Conservation (phyloP, 2,888 invertebrate genomes). For the Drosophila meridiana region DNA sequence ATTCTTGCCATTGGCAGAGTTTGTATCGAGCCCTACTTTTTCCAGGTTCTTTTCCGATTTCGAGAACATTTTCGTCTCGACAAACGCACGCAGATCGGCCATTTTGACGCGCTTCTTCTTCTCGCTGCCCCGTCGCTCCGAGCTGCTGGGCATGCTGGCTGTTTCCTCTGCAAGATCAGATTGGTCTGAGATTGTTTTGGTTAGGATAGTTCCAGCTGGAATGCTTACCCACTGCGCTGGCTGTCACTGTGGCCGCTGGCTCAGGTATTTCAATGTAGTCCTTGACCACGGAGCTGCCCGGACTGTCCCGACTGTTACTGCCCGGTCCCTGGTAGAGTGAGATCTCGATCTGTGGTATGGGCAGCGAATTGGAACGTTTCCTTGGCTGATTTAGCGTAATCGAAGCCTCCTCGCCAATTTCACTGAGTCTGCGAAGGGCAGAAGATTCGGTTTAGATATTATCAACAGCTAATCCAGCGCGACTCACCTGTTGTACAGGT, state of each 20-base stretch:
- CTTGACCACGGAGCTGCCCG: conserved; percentile 86
- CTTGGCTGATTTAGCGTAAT: conserved; percentile 92
- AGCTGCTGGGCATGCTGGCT: conserved; percentile 57
- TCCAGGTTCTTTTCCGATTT: conserved; percentile 96
- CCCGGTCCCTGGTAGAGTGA: conserved; percentile 92
- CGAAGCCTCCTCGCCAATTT: conserved; percentile 92
- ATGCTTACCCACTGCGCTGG: conserved; percentile 75
- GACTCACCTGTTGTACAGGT: conserved; percentile 92
- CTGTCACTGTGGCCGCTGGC: conserved; percentile 87
- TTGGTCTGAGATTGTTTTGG: background rate
- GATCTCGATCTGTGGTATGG: conserved; percentile 96
- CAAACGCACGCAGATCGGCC: conserved; percentile 95
- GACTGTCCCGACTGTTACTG: conserved; percentile 85
- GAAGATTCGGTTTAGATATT: background rate
- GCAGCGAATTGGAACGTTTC: conserved; percentile 95
- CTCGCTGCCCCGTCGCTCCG: conserved; percentile 90
- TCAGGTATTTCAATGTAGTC: conserved; percentile 93
- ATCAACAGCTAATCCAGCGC: too few relatives aligned
- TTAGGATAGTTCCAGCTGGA: background rate
- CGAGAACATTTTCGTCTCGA: conserved; percentile 95
- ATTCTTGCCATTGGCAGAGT: conserved; percentile 86
- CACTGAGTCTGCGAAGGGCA: conserved; percentile 88
- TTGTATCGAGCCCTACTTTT: conserved; percentile 91
- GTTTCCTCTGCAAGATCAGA: conserved; percentile 73
- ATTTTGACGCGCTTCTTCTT: conserved; percentile 96